phyloP scores from a whole-genome alignment of 2,888 invertebrate genomes.

The Temnothorax unifasciatus region DNA sequence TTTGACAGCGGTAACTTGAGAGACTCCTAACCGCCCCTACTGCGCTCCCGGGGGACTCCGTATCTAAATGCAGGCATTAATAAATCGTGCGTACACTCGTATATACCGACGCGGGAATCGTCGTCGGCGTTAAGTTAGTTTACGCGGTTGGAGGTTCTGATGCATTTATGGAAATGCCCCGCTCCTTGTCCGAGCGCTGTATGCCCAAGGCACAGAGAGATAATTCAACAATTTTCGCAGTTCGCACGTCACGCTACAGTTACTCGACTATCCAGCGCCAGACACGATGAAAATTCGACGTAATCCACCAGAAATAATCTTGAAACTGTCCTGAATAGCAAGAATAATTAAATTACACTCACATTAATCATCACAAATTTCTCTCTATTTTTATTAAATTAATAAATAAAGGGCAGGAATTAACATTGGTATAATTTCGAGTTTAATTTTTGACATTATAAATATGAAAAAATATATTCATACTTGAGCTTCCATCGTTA shows the following conservation, averaged over 20 bases:
- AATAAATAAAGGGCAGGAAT: constrained; percentile 1
- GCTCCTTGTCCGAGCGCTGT: constrained; percentile 77
- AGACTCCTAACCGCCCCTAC: constrained; percentile 75
- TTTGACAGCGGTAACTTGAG: constrained; percentile 79
- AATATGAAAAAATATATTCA: not conserved
- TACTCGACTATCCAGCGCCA: constrained; percentile 48
- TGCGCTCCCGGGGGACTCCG: constrained; percentile 76
- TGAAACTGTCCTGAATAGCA: constrained; percentile 28
- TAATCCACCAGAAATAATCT: constrained; percentile 40
- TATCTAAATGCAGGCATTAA: constrained; percentile 83
- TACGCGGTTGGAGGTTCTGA: constrained; percentile 76
- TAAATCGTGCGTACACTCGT: constrained; percentile 79
- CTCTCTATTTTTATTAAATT: not conserved
- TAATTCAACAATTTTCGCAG: constrained; percentile 75
- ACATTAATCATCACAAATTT: constrained; percentile 7
- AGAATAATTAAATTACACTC: constrained; percentile 28
- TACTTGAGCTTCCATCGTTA: not conserved
- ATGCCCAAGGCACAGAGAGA: constrained; percentile 75
- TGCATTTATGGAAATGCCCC: constrained; percentile 83
- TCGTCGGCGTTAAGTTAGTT: constrained; percentile 78
- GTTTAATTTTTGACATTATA: constrained; percentile 6
- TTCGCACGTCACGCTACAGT: constrained; percentile 57
- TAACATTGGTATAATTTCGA: not conserved
- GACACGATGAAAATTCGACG: constrained; percentile 49
- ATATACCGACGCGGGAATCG: constrained; percentile 66